Base-by-base conservation (phyloP, 2,113 vertebrate genomes). In the Phylloscopus trochiloides region DNA sequence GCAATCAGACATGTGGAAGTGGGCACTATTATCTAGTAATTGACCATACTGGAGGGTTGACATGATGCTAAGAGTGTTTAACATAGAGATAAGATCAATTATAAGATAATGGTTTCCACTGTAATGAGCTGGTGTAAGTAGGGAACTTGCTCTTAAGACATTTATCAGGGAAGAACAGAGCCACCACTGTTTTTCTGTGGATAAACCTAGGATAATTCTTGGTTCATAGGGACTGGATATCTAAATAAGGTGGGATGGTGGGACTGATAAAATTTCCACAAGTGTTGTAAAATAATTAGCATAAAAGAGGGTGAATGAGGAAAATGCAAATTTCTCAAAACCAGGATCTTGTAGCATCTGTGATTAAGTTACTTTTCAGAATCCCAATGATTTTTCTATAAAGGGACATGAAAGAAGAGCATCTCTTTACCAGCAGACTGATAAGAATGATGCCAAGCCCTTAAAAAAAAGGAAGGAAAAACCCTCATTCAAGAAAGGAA, bases 61-160 rank as follows among this genome's bases (percentile, higher is more conserved):
- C 93, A 97, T 96, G 96, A 90, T 96, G 82, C 94, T 96, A 87
- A 71, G 89, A 87, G 97, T 97, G 94, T 97, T 98, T 98, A 98
- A 98, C 96, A 55, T 67, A 76, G 51, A 95, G 95, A 88, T 96
- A 96, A 96, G 95, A 98, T 97, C 96, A 96, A 97, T 97, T 98
- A 91, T 88, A 96, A 96, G 94, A 84, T 95, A 97, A 97, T 92
- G 84, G 81, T 88, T 94, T 62, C 72, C 93, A 58, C 94, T 71
- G 57, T 92, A 97, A 97, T 89, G 86, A 97, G 90, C 86, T 66
- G 66, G 52, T 24, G 2, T 74, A 57, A 92, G 88, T 47, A 84
- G 95, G 85, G 95, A 95, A 73, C 52, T 86, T 93, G 36, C 74
- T 89, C 29, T 76, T 57, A 51, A 83, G 61, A 58, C 95, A 78